Percentiles rank a stretch among this genome's conserved stretches.
Evolutionary conservation across 2,797 vertebrate species (phyloP).

Genomic region (Hirundo rustica): DNA sequence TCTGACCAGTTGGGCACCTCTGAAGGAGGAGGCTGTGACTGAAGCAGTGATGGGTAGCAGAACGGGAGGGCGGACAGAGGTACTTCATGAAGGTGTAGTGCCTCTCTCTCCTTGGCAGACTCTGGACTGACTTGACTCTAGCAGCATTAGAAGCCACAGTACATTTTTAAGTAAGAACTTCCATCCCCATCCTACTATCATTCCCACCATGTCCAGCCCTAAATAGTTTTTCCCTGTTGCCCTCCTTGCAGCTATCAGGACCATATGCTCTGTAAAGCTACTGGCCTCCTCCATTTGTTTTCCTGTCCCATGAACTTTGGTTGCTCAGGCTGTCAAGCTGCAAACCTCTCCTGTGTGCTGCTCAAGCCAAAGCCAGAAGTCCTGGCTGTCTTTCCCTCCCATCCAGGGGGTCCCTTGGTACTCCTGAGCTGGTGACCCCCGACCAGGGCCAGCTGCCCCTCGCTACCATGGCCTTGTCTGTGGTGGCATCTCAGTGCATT

Average conservation of each 20-base stretch:
- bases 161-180: neutral
- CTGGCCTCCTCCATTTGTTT: neutral
- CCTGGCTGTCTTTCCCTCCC: neutral
- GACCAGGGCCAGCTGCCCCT: neutral
- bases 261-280: neutral
- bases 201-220: neutral
- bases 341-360: neutral
- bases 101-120: neutral
- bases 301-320: neutral
- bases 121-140: neutral
- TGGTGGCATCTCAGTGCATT: neutral
- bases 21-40: neutral
- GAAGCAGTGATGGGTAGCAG: neutral
- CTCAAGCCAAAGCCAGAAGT: neutral
- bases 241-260: neutral
- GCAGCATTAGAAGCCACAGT: neutral
- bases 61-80: neutral
- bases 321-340: neutral
- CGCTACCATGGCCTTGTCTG: neutral
- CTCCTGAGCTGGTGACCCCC: neutral
- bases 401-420: neutral
- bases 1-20: neutral
- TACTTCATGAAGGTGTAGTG: neutral
- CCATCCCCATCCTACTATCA: neutral
- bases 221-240: accelerated